Percentiles rank a stretch among this genome's conserved stretches.
phyloP scores from a whole-genome alignment of 2,113 vertebrate genomes.

The Sigmodon hispidus region DNA sequence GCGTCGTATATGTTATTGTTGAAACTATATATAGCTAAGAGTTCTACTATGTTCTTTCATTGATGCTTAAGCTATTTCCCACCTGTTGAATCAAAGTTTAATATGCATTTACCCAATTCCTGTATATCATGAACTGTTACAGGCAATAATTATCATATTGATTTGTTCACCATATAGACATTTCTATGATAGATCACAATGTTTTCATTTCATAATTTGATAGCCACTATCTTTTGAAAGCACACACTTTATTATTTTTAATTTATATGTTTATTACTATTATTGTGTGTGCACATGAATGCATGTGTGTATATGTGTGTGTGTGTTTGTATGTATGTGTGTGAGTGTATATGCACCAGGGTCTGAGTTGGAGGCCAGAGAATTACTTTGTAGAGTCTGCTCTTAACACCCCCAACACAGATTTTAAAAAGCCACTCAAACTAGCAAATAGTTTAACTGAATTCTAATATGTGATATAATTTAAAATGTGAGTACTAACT shows the following conservation, averaged over 20 bases:
- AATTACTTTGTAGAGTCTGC: not conserved
- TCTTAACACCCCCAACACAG: not conserved
- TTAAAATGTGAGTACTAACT: not conserved
- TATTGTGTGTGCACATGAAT: too few relatives aligned
- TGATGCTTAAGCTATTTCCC: conserved; percentile 55
- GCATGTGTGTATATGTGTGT: not conserved
- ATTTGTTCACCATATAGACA: not conserved
- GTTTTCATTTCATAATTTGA: not conserved
- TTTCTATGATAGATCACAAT: not conserved
- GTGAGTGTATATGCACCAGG: not conserved
- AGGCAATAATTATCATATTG: conserved; percentile 22
- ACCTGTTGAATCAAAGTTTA: conserved; percentile 56
- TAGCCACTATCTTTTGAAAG: conserved; percentile 3
- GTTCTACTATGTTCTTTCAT: not conserved
- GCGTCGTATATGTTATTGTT: conserved; percentile 77
- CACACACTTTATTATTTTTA: not conserved
- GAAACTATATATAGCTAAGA: conserved; percentile 63
- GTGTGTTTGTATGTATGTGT: not conserved
- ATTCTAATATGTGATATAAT: conserved; percentile 4
- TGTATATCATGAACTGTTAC: conserved; percentile 10
- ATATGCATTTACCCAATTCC: not conserved
- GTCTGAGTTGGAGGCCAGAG: too few relatives aligned
- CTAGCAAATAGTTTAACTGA: not conserved
- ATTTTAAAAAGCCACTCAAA: conserved; percentile 7
- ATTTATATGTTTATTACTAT: not conserved